These are phyloP conservation scores for Nebria salina DNA, from an alignment of 2,888 invertebrate genomes.

Conservation along the genomic window DNA sequence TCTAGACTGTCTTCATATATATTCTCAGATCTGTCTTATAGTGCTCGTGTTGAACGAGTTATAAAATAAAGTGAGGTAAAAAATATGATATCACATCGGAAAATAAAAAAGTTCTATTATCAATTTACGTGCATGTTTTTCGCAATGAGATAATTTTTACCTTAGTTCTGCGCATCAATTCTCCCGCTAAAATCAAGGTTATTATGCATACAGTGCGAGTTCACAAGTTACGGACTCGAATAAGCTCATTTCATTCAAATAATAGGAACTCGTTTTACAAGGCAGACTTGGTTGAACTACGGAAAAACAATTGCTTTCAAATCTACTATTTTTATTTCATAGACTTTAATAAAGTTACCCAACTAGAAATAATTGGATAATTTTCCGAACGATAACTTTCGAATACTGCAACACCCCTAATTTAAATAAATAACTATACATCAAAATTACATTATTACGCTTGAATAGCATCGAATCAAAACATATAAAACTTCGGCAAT, in stretches of 20 bases:
- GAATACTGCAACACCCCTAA: neutral
- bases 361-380: neutral
- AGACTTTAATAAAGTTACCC: neutral
- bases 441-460: neutral
- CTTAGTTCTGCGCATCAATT: too few relatives aligned
- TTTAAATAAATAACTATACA: neutral
- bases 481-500: neutral
- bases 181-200: too few relatives aligned
- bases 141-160: too few relatives aligned
- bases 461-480: neutral
- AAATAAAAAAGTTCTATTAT: too few relatives aligned
- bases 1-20: too few relatives aligned
- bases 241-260: neutral
- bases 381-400: neutral
- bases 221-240: neutral
- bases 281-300: neutral
- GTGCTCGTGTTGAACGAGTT: too few relatives aligned
- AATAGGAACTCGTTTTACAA: neutral
- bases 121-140: too few relatives aligned
- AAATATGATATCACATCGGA: too few relatives aligned
- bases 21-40: too few relatives aligned
- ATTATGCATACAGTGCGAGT: neutral
- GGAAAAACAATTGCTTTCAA: neutral
- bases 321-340: neutral
- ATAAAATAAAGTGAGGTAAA: too few relatives aligned